These are phyloP conservation scores for Sceloporus tristichus DNA, from an alignment of 2,113 vertebrate species.

Conservation along the genomic window DNA sequence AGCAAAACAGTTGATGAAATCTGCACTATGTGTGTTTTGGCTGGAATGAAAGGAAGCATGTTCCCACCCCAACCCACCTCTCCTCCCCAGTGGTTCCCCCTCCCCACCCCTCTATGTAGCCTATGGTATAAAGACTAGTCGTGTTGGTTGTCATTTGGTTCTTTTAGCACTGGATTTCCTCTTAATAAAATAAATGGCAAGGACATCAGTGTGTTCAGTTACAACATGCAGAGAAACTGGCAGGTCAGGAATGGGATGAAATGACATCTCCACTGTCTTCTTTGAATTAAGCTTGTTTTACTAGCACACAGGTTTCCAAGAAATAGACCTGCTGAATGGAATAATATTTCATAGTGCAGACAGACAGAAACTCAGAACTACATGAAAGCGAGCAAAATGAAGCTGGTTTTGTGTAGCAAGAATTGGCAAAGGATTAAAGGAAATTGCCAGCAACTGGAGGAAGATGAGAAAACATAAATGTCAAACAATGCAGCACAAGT, in stretches of 20 bases:
- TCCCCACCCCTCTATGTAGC: neutral
- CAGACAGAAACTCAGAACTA: conserved; percentile 14
- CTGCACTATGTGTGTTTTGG: conserved; percentile 33
- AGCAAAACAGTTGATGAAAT: conserved; percentile 59
- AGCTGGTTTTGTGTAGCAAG: conserved; percentile 31
- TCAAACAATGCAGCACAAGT: neutral
- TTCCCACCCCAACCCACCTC: neutral
- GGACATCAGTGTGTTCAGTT: neutral
- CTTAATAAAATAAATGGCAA: conserved; percentile 57
- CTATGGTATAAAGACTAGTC: conserved; percentile 42
- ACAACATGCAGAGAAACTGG: neutral
- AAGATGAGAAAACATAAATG: conserved; percentile 14
- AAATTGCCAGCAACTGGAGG: conserved; percentile 1
- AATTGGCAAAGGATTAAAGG: conserved; percentile 16
- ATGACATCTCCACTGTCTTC: conserved; percentile 23
- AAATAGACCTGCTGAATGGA: conserved; percentile 43
- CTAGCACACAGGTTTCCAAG: conserved; percentile 30
- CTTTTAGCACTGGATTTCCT: conserved; percentile 60
- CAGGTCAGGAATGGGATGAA: conserved; percentile 36
- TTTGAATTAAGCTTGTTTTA: conserved; percentile 42
- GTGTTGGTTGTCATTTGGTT: conserved; percentile 71
- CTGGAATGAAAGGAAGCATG: conserved; percentile 70
- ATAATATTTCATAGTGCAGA: conserved; percentile 29
- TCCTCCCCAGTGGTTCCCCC: neutral
- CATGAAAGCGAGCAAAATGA: neutral